phyloP scores from a whole-genome alignment of 2,888 invertebrate genomes.

The Drepana falcataria region DNA sequence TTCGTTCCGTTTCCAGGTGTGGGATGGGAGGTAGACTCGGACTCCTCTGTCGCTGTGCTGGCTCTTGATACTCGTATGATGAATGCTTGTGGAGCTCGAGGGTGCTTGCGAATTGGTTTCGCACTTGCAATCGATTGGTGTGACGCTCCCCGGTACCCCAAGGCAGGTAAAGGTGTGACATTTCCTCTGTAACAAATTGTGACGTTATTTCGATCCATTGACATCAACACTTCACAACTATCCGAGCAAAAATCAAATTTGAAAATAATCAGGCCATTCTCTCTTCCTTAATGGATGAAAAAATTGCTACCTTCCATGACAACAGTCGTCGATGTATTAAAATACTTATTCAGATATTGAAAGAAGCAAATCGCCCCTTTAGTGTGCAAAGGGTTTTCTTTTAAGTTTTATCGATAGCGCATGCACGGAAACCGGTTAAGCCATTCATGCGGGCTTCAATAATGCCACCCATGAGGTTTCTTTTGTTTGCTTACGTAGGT shows the following conservation, averaged over 20 bases:
- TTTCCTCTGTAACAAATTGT: conserved; percentile 82
- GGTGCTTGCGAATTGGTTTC: conserved; percentile 71
- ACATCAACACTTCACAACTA: too few relatives aligned
- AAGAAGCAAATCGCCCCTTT: conserved; percentile 54
- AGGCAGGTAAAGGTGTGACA: conserved; percentile 86
- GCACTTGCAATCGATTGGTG: conserved; percentile 58
- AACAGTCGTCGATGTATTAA: conserved; percentile 51
- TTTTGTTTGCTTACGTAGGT: neutral
- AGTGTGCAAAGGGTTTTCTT: conserved; percentile 49
- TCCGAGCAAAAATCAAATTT: neutral
- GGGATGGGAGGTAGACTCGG: conserved; percentile 85
- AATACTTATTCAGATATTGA: conserved; percentile 39
- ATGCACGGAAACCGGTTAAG: conserved; percentile 35
- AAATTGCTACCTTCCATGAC: conserved; percentile 52
- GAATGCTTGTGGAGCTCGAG: conserved; percentile 66
- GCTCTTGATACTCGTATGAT: conserved; percentile 65
- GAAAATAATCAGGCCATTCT: conserved; percentile 9
- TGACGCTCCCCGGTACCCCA: conserved; percentile 82
- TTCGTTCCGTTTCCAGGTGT: conserved; percentile 50
- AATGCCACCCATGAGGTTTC: neutral
- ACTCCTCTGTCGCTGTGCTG: conserved; percentile 75
- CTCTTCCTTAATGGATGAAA: conserved; percentile 8
- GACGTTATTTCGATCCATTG: neutral
- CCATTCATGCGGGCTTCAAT: conserved; percentile 14
- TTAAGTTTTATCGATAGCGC: conserved; percentile 69